A percentile compares a stretch with the other conserved stretches of the same genome.
These are phyloP conservation scores for Meghimatium bilineatum DNA, from an alignment of 2,888 invertebrate species.

Conservation along the genomic window DNA sequence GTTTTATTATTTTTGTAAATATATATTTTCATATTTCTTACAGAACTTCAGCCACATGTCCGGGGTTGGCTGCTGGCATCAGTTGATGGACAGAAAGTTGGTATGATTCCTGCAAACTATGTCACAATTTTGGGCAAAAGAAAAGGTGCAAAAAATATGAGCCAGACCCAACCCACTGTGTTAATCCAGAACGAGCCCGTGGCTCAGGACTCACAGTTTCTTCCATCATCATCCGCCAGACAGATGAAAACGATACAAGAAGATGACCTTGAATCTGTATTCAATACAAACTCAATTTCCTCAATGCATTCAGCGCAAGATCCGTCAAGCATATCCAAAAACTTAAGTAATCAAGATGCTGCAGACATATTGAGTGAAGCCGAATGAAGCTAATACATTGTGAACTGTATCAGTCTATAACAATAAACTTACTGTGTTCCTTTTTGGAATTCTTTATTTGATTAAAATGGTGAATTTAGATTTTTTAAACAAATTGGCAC, in stretches of 20 bases:
- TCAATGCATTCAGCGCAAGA: background rate
- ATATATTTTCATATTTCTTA: constrained; percentile 58
- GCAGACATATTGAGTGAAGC: constrained; percentile 30
- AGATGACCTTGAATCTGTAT: constrained; percentile 15
- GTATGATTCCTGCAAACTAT: constrained; percentile 81
- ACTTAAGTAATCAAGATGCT: constrained; percentile 30
- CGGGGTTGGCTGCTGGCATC: constrained; percentile 80
- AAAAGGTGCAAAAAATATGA: constrained; percentile 52
- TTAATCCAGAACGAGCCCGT: constrained; percentile 2
- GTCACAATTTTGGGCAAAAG: constrained; percentile 78
- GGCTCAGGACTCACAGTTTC: constrained; percentile 5
- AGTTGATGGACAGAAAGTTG: constrained; percentile 78
- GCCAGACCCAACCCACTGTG: background rate
- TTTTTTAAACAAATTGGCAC: background rate
- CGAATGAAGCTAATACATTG: constrained; percentile 1
- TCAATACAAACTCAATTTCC: background rate
- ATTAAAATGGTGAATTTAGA: too few species aligned
- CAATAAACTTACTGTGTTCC: background rate
- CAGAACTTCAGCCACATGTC: constrained; percentile 85
- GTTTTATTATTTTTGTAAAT: too few species aligned
- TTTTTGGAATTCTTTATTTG: background rate
- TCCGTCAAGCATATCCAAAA: background rate
- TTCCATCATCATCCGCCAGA: background rate
- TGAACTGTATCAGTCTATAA: background rate
- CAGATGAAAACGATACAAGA: background rate